Evolutionary conservation across 2,797 vertebrate genomes (phyloP), one percentile per base, ranked within the genome.

Genomic region (Sphaeramia orbicularis): DNA sequence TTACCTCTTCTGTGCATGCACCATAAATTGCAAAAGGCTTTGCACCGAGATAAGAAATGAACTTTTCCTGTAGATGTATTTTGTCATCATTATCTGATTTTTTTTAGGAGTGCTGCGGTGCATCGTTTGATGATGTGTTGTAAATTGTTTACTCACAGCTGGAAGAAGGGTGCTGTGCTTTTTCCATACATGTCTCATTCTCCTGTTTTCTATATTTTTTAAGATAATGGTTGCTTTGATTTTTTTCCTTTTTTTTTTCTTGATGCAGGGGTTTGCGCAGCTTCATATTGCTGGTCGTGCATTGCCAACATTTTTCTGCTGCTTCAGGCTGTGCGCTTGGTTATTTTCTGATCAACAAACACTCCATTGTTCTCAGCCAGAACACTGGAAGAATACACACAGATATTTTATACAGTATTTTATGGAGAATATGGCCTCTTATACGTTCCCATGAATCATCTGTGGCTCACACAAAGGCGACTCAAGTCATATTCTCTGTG

Each of bases 401-500:
- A 6, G 62, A 77, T 74, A 41, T 70, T 50, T 83, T 74, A 49
- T 53, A 56, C 36, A 62, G 52, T 54, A 45, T 59, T 69, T 72
- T 65, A 74, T 70, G 59, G 65, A 64, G 65, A 65, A 60, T 47
- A 53, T 27, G 7, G 44, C 58, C 68, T 64, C 43, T 53, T 74
- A 71, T 63, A 58, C 59, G 63, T 62, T 60, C 51, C 52, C 59
- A 59, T 86, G 72, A 80, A 81, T 86, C 75, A 86, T 82, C 72
- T 64, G 13, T 21, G 27, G 48, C 55, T 80, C 71, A 8, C 53
- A 44, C 67, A 73, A 49, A 66, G 13, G 48, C 7, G 24, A 37
- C 16, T 40, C 13, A 1, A 40, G 42, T 37, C 45, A 15, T 19
- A 12, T 49, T 52, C 7, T 2, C 49, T 55, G 30, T 52, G 49